phyloP scores from a whole-genome alignment of 2,888 invertebrate species.

The Orchesella flavescens region DNA sequence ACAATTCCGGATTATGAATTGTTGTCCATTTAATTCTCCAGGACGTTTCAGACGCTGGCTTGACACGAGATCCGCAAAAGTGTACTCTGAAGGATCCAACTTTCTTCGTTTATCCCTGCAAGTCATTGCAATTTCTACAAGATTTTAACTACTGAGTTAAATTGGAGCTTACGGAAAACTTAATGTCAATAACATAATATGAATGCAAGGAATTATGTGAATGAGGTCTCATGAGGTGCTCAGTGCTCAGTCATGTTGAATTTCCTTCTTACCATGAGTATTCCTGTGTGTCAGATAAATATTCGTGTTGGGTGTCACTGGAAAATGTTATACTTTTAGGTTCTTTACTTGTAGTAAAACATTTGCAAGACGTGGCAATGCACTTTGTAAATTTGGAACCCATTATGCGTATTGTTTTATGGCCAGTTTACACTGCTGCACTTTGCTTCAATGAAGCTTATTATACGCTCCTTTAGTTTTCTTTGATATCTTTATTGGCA shows the following conservation, averaged over 20 bases:
- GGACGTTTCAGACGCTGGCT: slow-evolving; percentile 54
- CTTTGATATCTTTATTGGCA: background rate
- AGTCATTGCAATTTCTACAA: background rate
- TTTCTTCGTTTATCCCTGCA: slow-evolving; percentile 64
- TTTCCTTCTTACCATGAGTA: slow-evolving; percentile 46
- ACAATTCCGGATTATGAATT: slow-evolving; percentile 69
- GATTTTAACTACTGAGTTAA: background rate
- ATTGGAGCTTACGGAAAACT: background rate
- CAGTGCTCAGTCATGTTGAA: too few relatives aligned
- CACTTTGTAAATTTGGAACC: slow-evolving; percentile 47
- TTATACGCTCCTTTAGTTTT: background rate
- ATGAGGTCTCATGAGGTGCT: too few relatives aligned
- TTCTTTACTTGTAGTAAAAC: slow-evolving; percentile 8
- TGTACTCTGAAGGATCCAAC: slow-evolving; percentile 65
- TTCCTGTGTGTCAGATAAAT: slow-evolving; percentile 34
- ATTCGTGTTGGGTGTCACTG: slow-evolving; percentile 53
- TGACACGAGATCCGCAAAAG: slow-evolving; percentile 44
- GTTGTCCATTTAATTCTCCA: slow-evolving; percentile 67
- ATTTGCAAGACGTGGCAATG: slow-evolving; percentile 28
- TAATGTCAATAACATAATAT: too few relatives aligned
- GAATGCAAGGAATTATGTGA: too few relatives aligned
- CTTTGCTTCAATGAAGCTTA: background rate
- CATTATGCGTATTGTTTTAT: slow-evolving; percentile 18
- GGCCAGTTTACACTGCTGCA: too few relatives aligned
- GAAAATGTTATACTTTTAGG: slow-evolving; percentile 41